Conservation (phyloP, 92 coral and sea anemone genomes). For the Pocillopora meandrina region DNA sequence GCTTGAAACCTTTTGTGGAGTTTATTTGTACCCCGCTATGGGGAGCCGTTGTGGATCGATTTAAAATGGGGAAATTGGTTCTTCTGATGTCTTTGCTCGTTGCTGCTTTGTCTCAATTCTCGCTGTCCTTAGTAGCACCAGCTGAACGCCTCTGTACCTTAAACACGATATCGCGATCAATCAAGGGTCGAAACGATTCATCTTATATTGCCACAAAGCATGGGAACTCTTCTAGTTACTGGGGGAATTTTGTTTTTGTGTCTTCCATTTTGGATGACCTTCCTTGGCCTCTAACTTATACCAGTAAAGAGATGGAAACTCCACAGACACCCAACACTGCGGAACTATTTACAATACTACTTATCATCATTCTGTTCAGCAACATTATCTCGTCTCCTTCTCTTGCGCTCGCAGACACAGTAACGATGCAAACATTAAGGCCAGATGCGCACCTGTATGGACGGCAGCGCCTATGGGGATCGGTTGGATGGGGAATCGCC, state of each 20-base stretch:
- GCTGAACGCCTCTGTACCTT: slow-evolving; percentile 50
- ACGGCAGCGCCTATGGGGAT: slow-evolving; percentile 84
- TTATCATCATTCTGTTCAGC: slow-evolving; percentile 65
- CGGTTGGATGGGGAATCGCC: slow-evolving; percentile 82
- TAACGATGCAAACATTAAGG: slow-evolving; percentile 69
- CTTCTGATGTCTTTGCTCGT: slow-evolving; percentile 45
- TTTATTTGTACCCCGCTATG: slow-evolving; percentile 55
- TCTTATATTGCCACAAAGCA: background rate
- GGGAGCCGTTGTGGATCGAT: slow-evolving; percentile 56
- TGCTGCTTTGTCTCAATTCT: slow-evolving; percentile 46
- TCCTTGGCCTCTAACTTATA: slow-evolving; percentile 60
- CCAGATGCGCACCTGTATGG: slow-evolving; percentile 73
- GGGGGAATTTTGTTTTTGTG: slow-evolving; percentile 17
- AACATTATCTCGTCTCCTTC: slow-evolving; percentile 79
- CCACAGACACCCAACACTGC: slow-evolving; percentile 1
- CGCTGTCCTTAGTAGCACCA: slow-evolving; percentile 56
- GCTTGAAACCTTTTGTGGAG: slow-evolving; percentile 57
- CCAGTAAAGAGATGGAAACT: slow-evolving; percentile 22
- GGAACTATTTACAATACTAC: slow-evolving; percentile 54
- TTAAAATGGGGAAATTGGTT: slow-evolving; percentile 49
- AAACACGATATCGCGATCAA: background rate
- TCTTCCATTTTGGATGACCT: slow-evolving; percentile 25
- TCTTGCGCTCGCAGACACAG: slow-evolving; percentile 72
- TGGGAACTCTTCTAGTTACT: slow-evolving; percentile 8
- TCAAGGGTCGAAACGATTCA: background rate